phyloP scores from a whole-genome alignment of 2,113 vertebrate genomes.

The Tyto alba region DNA sequence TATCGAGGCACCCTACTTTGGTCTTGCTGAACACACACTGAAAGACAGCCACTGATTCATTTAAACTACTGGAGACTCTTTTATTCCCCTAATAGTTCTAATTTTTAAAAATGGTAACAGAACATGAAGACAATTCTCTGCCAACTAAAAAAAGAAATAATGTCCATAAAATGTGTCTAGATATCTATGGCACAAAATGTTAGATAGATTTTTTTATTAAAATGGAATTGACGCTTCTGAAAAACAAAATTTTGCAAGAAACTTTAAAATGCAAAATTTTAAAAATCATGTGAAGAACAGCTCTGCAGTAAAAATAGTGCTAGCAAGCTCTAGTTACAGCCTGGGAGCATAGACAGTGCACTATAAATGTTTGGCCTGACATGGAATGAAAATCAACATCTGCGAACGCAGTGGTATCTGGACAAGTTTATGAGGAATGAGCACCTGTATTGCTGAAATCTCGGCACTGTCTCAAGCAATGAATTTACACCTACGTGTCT shows the following conservation, averaged over 20 bases:
- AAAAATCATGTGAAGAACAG: not conserved
- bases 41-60: not conserved
- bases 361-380: not conserved
- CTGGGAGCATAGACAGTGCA: not conserved
- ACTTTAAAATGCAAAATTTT: not conserved
- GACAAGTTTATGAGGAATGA: not conserved
- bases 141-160: not conserved
- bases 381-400: not conserved
- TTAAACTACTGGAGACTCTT: not conserved
- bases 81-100: not conserved
- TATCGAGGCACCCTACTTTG: not conserved
- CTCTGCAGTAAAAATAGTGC: not conserved
- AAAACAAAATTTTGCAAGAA: not conserved
- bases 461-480: not conserved
- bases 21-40: not conserved
- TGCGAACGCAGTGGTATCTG: not conserved
- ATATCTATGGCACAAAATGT: not conserved
- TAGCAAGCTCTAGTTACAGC: conserved; percentile 1
- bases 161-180: not conserved
- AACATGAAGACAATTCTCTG: not conserved
- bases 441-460: not conserved
- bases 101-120: not conserved
- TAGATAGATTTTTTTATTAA: not conserved
- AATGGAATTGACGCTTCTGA: not conserved
- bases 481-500: not conserved